Evolutionary conservation across 2,113 vertebrate genomes (phyloP).

Genomic region (Pseudopodoces humilis): DNA sequence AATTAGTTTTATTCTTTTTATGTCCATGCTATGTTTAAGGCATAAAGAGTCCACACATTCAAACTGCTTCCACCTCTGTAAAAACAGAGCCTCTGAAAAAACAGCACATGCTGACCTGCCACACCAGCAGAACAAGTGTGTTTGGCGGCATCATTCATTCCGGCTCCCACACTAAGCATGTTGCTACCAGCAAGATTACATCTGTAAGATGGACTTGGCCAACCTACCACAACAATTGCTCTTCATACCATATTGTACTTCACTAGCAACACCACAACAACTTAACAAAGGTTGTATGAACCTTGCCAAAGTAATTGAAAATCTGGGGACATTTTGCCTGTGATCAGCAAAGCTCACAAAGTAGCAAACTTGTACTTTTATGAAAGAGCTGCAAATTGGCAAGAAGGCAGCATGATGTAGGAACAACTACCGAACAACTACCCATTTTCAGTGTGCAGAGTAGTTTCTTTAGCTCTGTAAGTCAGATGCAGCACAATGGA

Average conservation of each 20-base stretch:
- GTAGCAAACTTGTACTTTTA: not conserved
- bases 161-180: not conserved
- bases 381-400: not conserved
- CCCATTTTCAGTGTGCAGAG: not conserved
- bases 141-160: not conserved
- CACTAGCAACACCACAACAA: not conserved
- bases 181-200: not conserved
- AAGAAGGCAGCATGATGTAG: accelerated
- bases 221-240: not conserved
- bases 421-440: not conserved
- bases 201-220: not conserved
- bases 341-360: not conserved
- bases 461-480: not conserved
- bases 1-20: not conserved
- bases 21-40: not conserved
- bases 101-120: not conserved
- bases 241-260: not conserved
- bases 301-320: not conserved
- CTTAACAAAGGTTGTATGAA: not conserved
- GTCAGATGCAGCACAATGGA: not conserved
- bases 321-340: not conserved
- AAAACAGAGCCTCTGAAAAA: too few species aligned
- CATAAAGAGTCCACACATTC: not conserved
- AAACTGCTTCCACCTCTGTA: not conserved
- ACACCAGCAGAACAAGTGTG: not conserved